Evolutionary conservation across 2,888 invertebrate genomes (phyloP).

Genomic region (Bimastos eiseni): DNA sequence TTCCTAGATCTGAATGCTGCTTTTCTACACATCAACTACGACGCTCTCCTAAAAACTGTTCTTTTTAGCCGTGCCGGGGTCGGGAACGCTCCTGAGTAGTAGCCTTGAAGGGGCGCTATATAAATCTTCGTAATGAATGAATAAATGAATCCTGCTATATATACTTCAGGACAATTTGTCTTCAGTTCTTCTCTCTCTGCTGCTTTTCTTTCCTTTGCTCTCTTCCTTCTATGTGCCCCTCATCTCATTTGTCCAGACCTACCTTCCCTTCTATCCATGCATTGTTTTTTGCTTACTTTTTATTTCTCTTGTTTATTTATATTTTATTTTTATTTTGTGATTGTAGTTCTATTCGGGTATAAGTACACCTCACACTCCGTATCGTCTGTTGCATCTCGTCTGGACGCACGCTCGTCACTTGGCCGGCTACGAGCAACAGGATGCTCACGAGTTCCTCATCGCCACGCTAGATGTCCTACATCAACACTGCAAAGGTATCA

Average conservation of each 20-base stretch:
- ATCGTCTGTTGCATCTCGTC: slow-evolving; percentile 85
- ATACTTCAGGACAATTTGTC: too few relatives aligned
- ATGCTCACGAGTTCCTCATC: slow-evolving; percentile 98
- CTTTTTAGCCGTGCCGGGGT: too few relatives aligned
- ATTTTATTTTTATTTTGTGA: background rate
- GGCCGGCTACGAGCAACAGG: slow-evolving; percentile 94
- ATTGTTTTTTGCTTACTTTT: background rate
- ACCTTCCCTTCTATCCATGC: background rate
- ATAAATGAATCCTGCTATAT: too few relatives aligned
- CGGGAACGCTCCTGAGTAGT: too few relatives aligned
- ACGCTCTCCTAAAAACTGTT: too few relatives aligned
- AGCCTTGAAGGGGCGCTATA: too few relatives aligned
- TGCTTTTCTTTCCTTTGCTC: background rate
- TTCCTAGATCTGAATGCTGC: too few relatives aligned
- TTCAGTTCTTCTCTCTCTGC: too few relatives aligned
- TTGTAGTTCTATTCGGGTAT: slow-evolving; percentile 90
- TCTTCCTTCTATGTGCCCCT: background rate
- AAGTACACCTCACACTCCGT: slow-evolving; percentile 82
- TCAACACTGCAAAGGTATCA: slow-evolving; percentile 72
- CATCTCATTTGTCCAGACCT: background rate
- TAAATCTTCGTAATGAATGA: too few relatives aligned
- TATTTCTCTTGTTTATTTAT: background rate
- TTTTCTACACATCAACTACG: too few relatives aligned
- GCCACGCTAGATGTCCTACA: slow-evolving; percentile 90
- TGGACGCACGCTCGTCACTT: slow-evolving; percentile 95